Evolutionary conservation across 2,888 invertebrate genomes (phyloP).

Genomic region (Agrochola circellaris): DNA sequence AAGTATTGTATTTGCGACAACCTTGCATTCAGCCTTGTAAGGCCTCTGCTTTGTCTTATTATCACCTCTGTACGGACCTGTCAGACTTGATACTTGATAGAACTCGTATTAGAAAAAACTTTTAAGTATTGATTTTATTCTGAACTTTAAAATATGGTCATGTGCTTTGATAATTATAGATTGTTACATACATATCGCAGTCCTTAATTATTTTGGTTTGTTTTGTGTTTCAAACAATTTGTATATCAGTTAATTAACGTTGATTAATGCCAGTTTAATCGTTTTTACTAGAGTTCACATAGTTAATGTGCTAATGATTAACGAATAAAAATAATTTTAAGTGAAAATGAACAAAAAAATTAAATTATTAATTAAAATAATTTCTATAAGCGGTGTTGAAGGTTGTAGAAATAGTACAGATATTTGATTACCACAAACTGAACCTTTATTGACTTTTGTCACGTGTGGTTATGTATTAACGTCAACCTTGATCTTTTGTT

Average conservation of each 20-base stretch:
- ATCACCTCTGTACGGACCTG: slow-evolving; percentile 70
- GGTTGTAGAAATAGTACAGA: not conserved
- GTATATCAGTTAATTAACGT: too few relatives aligned
- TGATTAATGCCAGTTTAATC: not conserved
- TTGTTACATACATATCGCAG: not conserved
- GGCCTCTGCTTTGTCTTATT: slow-evolving; percentile 85
- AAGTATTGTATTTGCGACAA: slow-evolving; percentile 72
- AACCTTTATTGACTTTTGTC: slow-evolving; percentile 42
- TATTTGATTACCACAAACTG: slow-evolving; percentile 23
- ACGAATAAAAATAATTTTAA: too few relatives aligned
- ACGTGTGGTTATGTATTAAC: slow-evolving; percentile 1
- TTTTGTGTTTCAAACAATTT: not conserved
- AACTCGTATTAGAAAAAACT: not conserved
- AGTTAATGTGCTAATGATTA: not conserved
- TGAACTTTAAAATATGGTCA: too few relatives aligned
- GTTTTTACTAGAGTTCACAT: not conserved
- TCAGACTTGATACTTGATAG: slow-evolving; percentile 78
- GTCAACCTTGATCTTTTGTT: slow-evolving; percentile 51
- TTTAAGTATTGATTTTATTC: not conserved
- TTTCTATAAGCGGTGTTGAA: not conserved
- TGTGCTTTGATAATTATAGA: not conserved
- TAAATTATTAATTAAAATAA: not conserved
- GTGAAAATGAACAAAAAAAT: too few relatives aligned
- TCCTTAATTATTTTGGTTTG: not conserved
- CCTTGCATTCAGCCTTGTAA: slow-evolving; percentile 85